Percentiles rank a stretch among this genome's conserved stretches.
Conservation (phyloP, 2,888 invertebrate genomes). For the Altica lythri region DNA sequence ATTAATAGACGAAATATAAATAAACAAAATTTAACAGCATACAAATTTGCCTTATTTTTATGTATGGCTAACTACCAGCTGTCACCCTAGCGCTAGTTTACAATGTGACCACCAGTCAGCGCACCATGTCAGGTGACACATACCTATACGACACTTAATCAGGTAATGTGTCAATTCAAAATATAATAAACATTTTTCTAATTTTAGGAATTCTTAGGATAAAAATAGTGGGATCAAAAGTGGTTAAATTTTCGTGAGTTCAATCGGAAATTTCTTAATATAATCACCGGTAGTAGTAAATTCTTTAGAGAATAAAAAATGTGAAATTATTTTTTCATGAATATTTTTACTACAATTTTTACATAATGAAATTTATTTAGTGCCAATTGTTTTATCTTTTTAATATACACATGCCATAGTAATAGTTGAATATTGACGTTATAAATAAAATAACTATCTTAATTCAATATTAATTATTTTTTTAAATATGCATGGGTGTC, state of each 20-base stretch:
- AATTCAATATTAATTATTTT: no score
- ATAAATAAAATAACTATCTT: no score
- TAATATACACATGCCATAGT: no score
- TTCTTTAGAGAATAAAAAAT: conserved; percentile 1
- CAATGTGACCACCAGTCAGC: no score
- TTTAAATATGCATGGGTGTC: no score
- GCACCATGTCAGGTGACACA: no score
- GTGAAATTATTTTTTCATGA: conserved; percentile 10
- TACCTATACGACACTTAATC: conserved; percentile 11
- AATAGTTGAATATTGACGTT: no score
- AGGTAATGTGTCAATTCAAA: conserved; percentile 8
- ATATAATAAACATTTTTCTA: conserved; percentile 2
- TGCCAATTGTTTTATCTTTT: conserved; percentile 2
- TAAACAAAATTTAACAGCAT: no score
- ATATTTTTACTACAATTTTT: conserved; percentile 8
- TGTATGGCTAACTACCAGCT: no score
- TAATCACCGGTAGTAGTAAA: conserved; percentile 11
- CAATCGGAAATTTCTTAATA: neutral
- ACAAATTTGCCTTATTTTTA: no score
- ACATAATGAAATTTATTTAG: conserved; percentile 1
- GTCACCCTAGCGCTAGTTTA: no score
- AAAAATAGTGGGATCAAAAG: conserved; percentile 3
- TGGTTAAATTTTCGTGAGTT: neutral
- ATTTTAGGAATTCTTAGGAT: conserved; percentile 6
- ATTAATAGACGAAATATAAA: no score